A percentile compares a stretch with the other conserved stretches of the same genome.
Conservation (phyloP, 2,113 vertebrate genomes). For the Cyphomyrus discorhynchus region DNA sequence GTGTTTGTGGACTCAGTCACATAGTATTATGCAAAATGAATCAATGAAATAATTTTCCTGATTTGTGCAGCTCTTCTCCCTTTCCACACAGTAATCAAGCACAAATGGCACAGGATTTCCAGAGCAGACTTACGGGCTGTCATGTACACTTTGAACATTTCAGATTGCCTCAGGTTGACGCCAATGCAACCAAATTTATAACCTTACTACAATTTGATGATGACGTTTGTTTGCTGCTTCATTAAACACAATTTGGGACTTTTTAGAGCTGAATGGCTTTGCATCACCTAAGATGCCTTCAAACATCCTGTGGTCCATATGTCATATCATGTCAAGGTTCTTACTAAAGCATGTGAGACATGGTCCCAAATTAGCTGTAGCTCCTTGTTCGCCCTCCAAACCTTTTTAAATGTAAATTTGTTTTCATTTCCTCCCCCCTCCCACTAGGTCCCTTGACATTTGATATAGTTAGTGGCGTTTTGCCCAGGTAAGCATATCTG, state of each 20-base stretch:
- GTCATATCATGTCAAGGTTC: conserved; percentile 53
- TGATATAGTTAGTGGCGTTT: conserved; percentile 38
- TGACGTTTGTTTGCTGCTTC: conserved; percentile 38
- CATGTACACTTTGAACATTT: neutral
- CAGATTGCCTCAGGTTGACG: neutral
- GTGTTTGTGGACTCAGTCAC: neutral
- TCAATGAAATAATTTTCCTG: neutral
- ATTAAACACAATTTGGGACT: conserved; percentile 46
- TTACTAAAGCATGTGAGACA: conserved; percentile 52
- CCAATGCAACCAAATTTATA: conserved; percentile 22
- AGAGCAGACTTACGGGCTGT: neutral
- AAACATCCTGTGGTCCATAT: conserved; percentile 30
- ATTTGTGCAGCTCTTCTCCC: neutral
- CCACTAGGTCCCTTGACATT: conserved; percentile 37
- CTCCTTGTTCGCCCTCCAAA: conserved; percentile 43
- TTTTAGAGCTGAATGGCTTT: conserved; percentile 44
- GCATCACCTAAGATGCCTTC: conserved; percentile 37
- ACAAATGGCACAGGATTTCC: neutral
- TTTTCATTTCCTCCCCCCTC: conserved; percentile 51
- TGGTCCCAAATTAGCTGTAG: conserved; percentile 53
- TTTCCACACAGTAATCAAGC: neutral
- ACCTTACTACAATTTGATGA: conserved; percentile 28
- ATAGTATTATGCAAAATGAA: neutral
- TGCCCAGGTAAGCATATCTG: conserved; percentile 64
- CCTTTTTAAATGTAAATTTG: conserved; percentile 63